Percentiles rank a stretch among this genome's conserved stretches.
phyloP scores from a whole-genome alignment of 2,888 invertebrate species.

The Drosophila colorata region DNA sequence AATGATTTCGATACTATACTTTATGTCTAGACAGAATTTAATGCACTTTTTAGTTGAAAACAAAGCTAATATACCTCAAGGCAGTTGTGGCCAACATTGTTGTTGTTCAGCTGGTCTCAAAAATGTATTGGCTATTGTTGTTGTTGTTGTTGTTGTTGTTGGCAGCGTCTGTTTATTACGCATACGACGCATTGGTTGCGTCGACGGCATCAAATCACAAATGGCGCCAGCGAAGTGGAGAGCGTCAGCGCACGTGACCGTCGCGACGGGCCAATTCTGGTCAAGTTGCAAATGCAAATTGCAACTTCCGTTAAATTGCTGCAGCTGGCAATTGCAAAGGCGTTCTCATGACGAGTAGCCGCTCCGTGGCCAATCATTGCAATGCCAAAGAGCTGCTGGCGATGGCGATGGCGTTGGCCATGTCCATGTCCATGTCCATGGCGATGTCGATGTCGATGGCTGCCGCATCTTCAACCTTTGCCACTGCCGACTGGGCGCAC shows the following conservation, averaged over 20 bases:
- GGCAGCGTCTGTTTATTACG: constrained; percentile 53
- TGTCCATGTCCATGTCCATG: constrained; percentile 9
- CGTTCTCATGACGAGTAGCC: constrained; percentile 56
- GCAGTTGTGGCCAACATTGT: constrained; percentile 7
- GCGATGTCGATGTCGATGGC: constrained; percentile 10
- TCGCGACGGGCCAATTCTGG: constrained; percentile 52
- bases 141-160: constrained; percentile 22
- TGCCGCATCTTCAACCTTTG: constrained; percentile 51
- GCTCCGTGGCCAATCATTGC: constrained; percentile 41
- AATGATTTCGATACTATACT: background rate
- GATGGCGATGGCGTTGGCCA: constrained; percentile 6
- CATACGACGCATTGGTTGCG: constrained; percentile 59
- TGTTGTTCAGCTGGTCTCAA: background rate
- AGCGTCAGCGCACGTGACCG: constrained; percentile 47
- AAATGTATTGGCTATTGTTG: background rate
- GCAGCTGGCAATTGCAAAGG: constrained; percentile 54
- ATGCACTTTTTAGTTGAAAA: background rate
- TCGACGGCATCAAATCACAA: constrained; percentile 67
- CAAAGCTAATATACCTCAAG: constrained; percentile 1
- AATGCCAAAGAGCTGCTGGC: constrained; percentile 19
- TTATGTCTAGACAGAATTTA: background rate
- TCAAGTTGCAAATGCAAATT: constrained; percentile 78
- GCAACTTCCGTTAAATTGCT: constrained; percentile 78
- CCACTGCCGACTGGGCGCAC: constrained; percentile 30
- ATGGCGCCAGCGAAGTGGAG: constrained; percentile 59